Percentiles rank a stretch among this genome's conserved stretches.
Conservation (phyloP, 37 sponge, comb jelly and placozoan genomes). For the Mnemiopsis leidyi region DNA sequence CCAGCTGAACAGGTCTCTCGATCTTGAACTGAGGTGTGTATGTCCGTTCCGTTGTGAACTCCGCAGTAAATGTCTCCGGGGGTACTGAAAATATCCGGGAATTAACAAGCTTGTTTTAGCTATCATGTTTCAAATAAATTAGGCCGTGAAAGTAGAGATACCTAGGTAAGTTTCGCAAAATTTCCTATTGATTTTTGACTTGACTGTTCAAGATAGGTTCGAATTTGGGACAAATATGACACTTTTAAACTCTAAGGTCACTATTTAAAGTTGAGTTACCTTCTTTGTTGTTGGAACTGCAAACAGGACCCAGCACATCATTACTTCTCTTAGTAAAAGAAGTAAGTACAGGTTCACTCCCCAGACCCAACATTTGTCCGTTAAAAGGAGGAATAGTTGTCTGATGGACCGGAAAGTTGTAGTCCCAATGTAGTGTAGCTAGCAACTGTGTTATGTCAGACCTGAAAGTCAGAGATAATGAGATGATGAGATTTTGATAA, state of each 20-base stretch:
- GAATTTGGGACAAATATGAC: too few relatives aligned
- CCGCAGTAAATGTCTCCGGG: not conserved
- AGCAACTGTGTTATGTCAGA: not conserved
- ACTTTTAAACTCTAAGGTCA: too few relatives aligned
- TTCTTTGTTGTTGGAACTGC: not conserved
- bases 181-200: too few relatives aligned
- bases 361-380: not conserved
- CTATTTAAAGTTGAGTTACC: too few relatives aligned
- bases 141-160: too few relatives aligned
- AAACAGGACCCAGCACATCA: not conserved
- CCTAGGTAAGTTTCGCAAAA: too few relatives aligned
- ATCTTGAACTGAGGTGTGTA: not conserved
- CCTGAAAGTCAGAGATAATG: too few relatives aligned
- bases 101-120: too few relatives aligned
- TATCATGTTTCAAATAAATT: too few relatives aligned
- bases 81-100: not conserved
- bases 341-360: not conserved
- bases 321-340: not conserved
- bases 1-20: not conserved
- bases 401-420: not conserved
- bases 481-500: too few relatives aligned
- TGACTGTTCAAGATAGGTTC: too few relatives aligned
- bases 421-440: not conserved
- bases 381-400: not conserved
- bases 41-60: not conserved